Base-by-base conservation (phyloP, 2,888 invertebrate genomes). In the Deilephila elpenor region DNA sequence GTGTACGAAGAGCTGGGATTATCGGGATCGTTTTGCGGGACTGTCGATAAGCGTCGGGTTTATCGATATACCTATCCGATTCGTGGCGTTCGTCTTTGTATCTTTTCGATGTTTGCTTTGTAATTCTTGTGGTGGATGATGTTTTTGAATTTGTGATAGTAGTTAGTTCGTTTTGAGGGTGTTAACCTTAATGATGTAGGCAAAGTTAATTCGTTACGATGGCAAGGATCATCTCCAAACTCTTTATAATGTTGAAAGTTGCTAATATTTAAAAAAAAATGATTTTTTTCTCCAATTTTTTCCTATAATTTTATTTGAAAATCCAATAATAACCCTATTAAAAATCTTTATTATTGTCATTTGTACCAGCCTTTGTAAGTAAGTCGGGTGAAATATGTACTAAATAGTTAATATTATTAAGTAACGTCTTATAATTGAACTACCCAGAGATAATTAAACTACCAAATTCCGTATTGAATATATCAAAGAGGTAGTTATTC, bases 1-100 rank as follows among this genome's bases (percentile, higher is more conserved):
- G 32, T 29, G 61, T 19, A 51, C 53, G 34, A 59, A 59, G 73
- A 56, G 73, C 61, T 51, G 44, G 70, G 70, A 70, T 73, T 70
- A 61, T n/a, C 20, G 53, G 20, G 53, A n/a, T 64, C 67, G 44
- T 8, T 51, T 51, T 37, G 44, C 67, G 67, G 67, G 67, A 64
- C 44, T 67, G 8, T 67, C 67, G 67, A 67, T 67, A 67, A 67
- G 51, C 37, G 8, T 14, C 25, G 67, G 64, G 5, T 64, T 51
- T 67, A 51, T 67, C 67, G 67, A 67, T 51, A 34, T 7, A 34
- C 8, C 19, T 8, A 51, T 67, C 44, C 17, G 64, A 64, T 64
- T 67, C 14, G 14, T 17, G 25, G 60, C 11, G 25, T 60, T 60
- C 60, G 60, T 11, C 29, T 25, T 59, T 17, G 25, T 60, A 2